These are phyloP conservation scores for Drosophila fungiperda DNA, from an alignment of 2,888 invertebrate genomes.

Conservation along the genomic window DNA sequence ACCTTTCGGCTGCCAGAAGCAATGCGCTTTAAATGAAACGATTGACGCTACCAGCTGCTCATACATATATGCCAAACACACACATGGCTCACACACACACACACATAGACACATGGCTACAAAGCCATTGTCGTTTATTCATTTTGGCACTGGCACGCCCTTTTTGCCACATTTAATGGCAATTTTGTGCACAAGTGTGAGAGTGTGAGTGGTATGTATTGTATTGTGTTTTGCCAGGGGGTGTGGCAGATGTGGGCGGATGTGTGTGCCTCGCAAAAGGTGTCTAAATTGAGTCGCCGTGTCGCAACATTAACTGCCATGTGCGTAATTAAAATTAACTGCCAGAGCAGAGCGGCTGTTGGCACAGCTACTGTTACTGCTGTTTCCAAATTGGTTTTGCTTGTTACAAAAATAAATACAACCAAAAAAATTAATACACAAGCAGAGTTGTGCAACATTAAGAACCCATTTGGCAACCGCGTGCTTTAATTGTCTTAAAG, in stretches of 20 bases:
- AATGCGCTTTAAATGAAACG: conserved; percentile 67
- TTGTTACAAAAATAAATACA: conserved; percentile 55
- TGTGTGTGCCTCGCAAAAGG: conserved; percentile 54
- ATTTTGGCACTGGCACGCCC: conserved; percentile 47
- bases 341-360: conserved; percentile 33
- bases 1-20: conserved; percentile 56
- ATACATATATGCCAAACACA: conserved; percentile 27
- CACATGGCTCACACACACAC: not conserved
- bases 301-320: conserved; percentile 75
- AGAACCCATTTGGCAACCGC: conserved; percentile 60
- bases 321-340: conserved; percentile 81
- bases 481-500: conserved; percentile 50
- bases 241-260: not conserved
- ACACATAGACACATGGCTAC: conserved; percentile 44
- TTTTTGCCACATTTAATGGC: conserved; percentile 72
- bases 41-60: conserved; percentile 63
- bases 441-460: conserved; percentile 50
- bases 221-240: conserved; percentile 17
- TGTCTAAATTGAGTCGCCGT: conserved; percentile 78
- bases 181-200: conserved; percentile 53
- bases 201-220: conserved; percentile 17
- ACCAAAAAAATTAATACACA: conserved; percentile 40
- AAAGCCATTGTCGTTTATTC: conserved; percentile 76
- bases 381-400: conserved; percentile 76
- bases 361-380: conserved; percentile 19